Base-by-base conservation (phyloP, 1,140 invertebrate genomes). In the Gonioctena quinquepunctata region DNA sequence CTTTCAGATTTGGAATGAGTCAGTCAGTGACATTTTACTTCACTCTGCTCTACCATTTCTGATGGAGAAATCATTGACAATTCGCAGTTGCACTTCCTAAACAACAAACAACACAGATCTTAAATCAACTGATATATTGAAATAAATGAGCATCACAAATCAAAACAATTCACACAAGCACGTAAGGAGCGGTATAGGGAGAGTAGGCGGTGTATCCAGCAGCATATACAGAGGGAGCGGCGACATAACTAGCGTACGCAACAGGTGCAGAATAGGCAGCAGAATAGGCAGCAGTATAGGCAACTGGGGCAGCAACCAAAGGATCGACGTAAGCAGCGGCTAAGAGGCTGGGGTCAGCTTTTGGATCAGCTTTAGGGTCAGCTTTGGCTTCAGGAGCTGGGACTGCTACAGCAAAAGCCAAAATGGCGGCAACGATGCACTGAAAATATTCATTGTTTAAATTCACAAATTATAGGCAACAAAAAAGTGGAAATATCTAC, bases 161-260 rank as follows among this genome's bases (percentile, higher is more conserved):
- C 27, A 1, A 4, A 25, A 13, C 23, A 57, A 28, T 8, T 65
- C 25, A 65, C 11, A 65, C 42, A 3, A 65, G 42, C 25, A 65
- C 63, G 18, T 65, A 65, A 65, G 63, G 52, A n/a, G 18, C 63
- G 8, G 63, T 52, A 22, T 65, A 65, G 7, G 63, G 63, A 42
- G 63, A 65, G 18, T 65, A 65, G 13, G 72, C 72, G 11, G 68
- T 68, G 8, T 70, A 74, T 54, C 72, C 72, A 3, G 72, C 68
- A 21, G 64, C 42, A 23, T 74, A 74, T 3, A 74, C 69, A 6
- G 67, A 69, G 18, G 67, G 67, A 16, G 61, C 67, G 4, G 61
- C 67, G 4, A 68, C 48, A 26, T 69, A 69, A 52, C 67, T 66
- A 18, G 21, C 49, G 18, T 66, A 66, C 11, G 50, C 0, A 23